phyloP scores from a whole-genome alignment of 2,113 vertebrate species.

The Hyla sarda region DNA sequence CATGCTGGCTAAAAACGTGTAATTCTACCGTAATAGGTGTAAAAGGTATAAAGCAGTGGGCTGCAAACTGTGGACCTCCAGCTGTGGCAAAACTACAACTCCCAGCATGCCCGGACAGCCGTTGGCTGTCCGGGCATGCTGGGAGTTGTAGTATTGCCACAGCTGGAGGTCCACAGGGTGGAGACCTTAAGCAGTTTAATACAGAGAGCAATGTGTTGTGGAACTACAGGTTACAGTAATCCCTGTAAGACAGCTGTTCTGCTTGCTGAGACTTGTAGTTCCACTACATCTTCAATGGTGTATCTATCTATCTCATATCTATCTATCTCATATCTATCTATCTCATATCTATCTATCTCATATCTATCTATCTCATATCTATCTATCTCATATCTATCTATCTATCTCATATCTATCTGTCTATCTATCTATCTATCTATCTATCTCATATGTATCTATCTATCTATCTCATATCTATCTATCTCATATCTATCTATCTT shows the following conservation, averaged over 20 bases:
- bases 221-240: background rate
- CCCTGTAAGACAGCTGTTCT: too few species aligned
- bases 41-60: background rate
- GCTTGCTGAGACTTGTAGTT: background rate
- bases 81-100: too few species aligned
- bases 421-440: constrained; percentile 1
- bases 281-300: background rate
- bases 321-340: background rate
- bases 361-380: constrained; percentile 19
- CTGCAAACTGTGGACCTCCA: too few species aligned
- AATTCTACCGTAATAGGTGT: background rate
- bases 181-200: too few species aligned
- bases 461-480: too few species aligned
- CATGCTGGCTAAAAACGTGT: background rate
- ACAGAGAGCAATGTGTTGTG: too few species aligned
- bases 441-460: constrained; percentile 15
- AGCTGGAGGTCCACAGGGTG: too few species aligned
- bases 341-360: background rate
- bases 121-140: too few species aligned
- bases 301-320: constrained; percentile 6
- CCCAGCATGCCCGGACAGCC: too few species aligned
- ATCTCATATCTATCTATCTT: constrained; percentile 8
- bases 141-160: too few species aligned
- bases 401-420: background rate
- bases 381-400: background rate